phyloP scores from a whole-genome alignment of 2,113 vertebrate species.

The Zosterops borbonicus region DNA sequence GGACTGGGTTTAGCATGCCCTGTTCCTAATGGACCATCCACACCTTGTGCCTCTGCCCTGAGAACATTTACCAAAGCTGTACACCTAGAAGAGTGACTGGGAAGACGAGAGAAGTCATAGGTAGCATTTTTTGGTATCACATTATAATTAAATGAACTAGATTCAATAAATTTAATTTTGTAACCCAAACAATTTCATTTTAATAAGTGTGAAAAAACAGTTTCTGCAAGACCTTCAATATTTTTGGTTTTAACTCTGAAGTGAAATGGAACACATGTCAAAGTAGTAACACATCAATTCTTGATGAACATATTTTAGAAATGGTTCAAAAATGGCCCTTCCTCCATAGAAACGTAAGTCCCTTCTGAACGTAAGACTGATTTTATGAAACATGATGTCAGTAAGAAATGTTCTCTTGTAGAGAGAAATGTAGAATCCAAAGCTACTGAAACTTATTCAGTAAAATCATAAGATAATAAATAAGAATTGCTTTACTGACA shows the following conservation, averaged over 20 bases:
- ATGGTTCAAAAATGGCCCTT: neutral
- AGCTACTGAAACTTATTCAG: neutral
- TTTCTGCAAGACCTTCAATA: neutral
- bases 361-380: neutral
- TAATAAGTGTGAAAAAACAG: neutral
- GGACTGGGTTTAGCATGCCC: neutral
- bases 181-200: neutral
- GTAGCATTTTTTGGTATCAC: neutral
- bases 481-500: neutral
- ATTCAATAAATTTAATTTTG: neutral
- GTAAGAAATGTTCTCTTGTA: neutral
- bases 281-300: neutral
- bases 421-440: neutral
- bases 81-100: neutral
- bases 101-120: neutral
- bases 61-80: neutral
- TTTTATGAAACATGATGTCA: rapidly evolving
- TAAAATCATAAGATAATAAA: neutral
- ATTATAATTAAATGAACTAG: neutral
- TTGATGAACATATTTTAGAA: neutral
- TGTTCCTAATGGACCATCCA: neutral
- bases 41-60: rapidly evolving
- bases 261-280: neutral
- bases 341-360: neutral
- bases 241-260: neutral